phyloP scores from a whole-genome alignment of 2,888 invertebrate species.

The Palloptera scutellata region DNA sequence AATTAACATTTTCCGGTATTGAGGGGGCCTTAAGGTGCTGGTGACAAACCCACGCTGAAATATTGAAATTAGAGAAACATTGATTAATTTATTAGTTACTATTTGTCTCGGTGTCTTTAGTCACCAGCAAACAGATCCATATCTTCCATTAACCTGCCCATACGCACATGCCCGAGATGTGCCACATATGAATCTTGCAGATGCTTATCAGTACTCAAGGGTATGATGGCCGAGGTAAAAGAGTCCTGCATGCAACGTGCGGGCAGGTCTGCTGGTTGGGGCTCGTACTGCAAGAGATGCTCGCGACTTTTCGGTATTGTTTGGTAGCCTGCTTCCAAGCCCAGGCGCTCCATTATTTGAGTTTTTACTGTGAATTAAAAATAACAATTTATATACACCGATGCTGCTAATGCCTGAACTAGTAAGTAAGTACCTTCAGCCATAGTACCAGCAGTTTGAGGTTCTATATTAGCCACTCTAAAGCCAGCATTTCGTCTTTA shows the following conservation, averaged over 20 bases:
- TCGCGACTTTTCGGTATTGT: slow-evolving; percentile 65
- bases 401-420: background rate
- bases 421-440: slow-evolving; percentile 12
- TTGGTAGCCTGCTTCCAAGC: slow-evolving; percentile 62
- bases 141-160: slow-evolving; percentile 79
- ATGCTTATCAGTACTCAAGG: slow-evolving; percentile 68
- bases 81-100: background rate
- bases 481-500: slow-evolving; percentile 11
- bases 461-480: background rate
- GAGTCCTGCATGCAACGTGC: slow-evolving; percentile 73
- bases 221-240: slow-evolving; percentile 72
- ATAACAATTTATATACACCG: background rate
- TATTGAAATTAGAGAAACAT: slow-evolving; percentile 8
- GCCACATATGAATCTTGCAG: slow-evolving; percentile 74
- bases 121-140: slow-evolving; percentile 77
- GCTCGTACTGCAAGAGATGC: slow-evolving; percentile 67
- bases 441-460: slow-evolving; percentile 16
- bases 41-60: slow-evolving; percentile 73
- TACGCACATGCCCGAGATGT: slow-evolving; percentile 70
- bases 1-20: slow-evolving; percentile 66
- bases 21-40: slow-evolving; percentile 72
- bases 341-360: slow-evolving; percentile 57
- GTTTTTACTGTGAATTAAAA: slow-evolving; percentile 21
- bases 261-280: slow-evolving; percentile 70
- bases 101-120: background rate